These are phyloP conservation scores for Macquaria ambigua DNA, from an alignment of 2,113 vertebrate genomes.

Conservation along the genomic window DNA sequence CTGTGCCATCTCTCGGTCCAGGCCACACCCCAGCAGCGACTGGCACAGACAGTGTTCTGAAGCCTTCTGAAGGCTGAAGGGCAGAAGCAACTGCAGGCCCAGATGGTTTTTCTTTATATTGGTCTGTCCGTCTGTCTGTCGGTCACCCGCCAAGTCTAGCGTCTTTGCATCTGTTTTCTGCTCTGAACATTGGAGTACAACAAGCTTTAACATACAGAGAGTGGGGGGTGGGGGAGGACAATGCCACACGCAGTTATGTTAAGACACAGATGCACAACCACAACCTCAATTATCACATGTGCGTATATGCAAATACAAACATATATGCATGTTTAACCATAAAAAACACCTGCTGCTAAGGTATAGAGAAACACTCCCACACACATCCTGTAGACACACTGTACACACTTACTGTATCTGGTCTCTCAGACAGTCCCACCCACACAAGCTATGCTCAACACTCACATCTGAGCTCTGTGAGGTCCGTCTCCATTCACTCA, in stretches of 20 bases:
- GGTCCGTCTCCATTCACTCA: constrained; percentile 51
- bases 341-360: constrained; percentile 44
- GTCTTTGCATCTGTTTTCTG: constrained; percentile 55
- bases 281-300: constrained; percentile 28
- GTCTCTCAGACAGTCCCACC: constrained; percentile 31
- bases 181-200: constrained; percentile 47
- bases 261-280: constrained; percentile 33
- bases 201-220: constrained; percentile 32
- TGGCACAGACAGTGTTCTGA: constrained; percentile 39
- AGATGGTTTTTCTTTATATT: constrained; percentile 57
- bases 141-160: constrained; percentile 21
- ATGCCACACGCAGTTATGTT: constrained; percentile 50
- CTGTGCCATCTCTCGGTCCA: constrained; percentile 51
- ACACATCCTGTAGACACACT: constrained; percentile 34
- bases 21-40: constrained; percentile 64
- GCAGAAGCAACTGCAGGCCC: constrained; percentile 35
- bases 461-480: constrained; percentile 44
- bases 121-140: constrained; percentile 38
- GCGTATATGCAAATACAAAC: constrained; percentile 52
- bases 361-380: constrained; percentile 57
- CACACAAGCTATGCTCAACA: constrained; percentile 49
- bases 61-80: constrained; percentile 44
- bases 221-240: background rate
- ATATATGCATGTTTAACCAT: constrained; percentile 44
- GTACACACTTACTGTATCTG: constrained; percentile 33